Base-by-base conservation (phyloP, 2,888 invertebrate species). In the Agriopis leucophaearia region DNA sequence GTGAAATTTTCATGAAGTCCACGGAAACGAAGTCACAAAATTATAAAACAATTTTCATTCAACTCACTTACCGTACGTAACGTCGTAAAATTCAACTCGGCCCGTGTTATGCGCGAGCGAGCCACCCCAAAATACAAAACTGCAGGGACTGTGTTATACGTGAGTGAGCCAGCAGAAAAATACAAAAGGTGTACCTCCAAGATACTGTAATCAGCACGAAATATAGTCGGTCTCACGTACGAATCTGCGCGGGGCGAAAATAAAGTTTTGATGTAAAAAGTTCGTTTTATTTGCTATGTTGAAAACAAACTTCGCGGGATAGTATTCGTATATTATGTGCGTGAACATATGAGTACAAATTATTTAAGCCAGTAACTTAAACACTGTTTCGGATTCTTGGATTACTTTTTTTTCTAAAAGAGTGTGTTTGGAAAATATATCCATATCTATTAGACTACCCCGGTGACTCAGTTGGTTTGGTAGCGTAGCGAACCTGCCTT, bases 231-330 rank as follows among this genome's bases (percentile, higher is more conserved):
- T 79, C 88, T 86, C 92, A 91, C 93, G 93, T 93, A 90, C 90
- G 88, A 89, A 89, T 88, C 89, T 85, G 86, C 84, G 87, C 84
- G 80, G 75, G 50, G 80, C 81, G 81, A 84, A 83, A 90, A 87
- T 87, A 92, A 94, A 94, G 92, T 94, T 94, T 91, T 92, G 94
- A 94, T 94, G 94, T 94, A 92, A 94, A 94, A 94, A 94, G 91
- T 94, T 94, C 78, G 83, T 91, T 94, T 93, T 91, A 92, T 91
- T 88, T 82, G 86, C 80, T 83, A 81, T 84, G 86, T 87, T 86
- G 80, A 81, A 78, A 82, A 83, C 82, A 83, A 87, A 86, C 82
- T 88, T 84, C 73, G 74, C 57, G 62, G 58, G 68, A 60, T 64
- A 55, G 47, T 69, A 63, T 58, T 52, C 64, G 67, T 66, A 66